Evolutionary conservation across 2,113 vertebrate genomes (phyloP), one percentile per base, ranked within the genome.

Genomic region (Rhea pennata): DNA sequence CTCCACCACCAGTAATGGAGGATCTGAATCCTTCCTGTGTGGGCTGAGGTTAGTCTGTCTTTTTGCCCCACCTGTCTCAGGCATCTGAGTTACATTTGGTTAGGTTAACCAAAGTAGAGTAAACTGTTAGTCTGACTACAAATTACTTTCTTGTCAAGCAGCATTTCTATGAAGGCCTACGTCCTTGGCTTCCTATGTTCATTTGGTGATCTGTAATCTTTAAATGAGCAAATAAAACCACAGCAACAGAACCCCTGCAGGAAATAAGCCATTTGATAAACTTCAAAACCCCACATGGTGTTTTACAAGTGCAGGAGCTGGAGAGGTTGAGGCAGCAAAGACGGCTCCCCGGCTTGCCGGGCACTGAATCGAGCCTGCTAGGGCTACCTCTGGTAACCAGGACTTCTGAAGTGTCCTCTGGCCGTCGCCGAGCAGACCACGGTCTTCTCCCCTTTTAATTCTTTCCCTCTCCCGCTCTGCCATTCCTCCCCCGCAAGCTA

Each of bases 171-270:
- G 64, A 48, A 4, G 8, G 44, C 16, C 69, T 67, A 50, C 36
- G 27, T 69, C 61, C 65, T 84, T 42, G 61, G 51, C 36, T 78
- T 78, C 58, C 46, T 51, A 15, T 48, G 53, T 76, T 88, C 87
- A 61, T 91, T 91, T 87, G 61, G 54, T 20, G 31, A 23, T 69
- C 42, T 42, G 6, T 51, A 78, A 40, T 78, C 39, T 74, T 81
- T 46, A 84, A 93, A 93, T 39, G 78, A 92, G 54, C 29, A 88
- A 51, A 88, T 65, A 69, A 87, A 85, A 44, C 65, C 85, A 61
- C 8, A 26, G 36, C 53, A 69, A 77, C 71, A 87, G 75, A 85
- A 22, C 8, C 48, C 27, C 23, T 73, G 40, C 42, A 93, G 56
- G 46, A 84, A 81, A 50, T 44, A 53, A 88, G 10, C 1, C 1